Evolutionary conservation across 30 jellyfish, hydroid and myxozoan species (phyloP).

Genomic region (Aurelia aurita complex sp. Pacific): DNA sequence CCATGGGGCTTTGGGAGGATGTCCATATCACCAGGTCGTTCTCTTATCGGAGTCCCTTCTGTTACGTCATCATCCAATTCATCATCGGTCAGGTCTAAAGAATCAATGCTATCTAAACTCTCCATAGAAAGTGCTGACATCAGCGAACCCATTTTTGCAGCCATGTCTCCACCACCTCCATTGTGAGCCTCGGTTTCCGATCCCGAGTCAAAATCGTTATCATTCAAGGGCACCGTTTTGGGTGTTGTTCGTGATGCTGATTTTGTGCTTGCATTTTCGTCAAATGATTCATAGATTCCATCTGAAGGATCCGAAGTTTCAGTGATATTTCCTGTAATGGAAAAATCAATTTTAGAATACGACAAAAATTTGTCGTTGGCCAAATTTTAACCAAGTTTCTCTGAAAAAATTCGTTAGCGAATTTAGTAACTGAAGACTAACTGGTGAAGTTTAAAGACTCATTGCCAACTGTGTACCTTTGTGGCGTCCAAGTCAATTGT

Average conservation of each 20-base stretch:
- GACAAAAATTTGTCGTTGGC: too few species aligned
- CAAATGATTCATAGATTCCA: background rate
- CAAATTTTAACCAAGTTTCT: too few species aligned
- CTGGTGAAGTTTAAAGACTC: too few species aligned
- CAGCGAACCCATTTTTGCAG: conserved; percentile 26
- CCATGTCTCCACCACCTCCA: background rate
- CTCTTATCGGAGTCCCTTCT: conserved; percentile 13
- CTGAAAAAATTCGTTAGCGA: too few species aligned
- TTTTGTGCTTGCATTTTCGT: background rate
- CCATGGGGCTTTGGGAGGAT: conserved; percentile 36
- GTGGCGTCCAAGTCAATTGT: too few species aligned
- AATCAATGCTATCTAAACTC: conserved; percentile 64
- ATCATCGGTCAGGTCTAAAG: conserved; percentile 51
- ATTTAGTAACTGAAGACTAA: too few species aligned
- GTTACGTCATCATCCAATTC: conserved; percentile 22
- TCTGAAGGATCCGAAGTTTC: background rate
- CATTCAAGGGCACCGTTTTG: conserved; percentile 21
- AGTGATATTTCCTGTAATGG: too few species aligned
- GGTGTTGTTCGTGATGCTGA: conserved; percentile 1
- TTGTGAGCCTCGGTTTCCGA: conserved; percentile 27
- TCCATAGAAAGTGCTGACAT: conserved; percentile 64
- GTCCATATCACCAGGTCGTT: background rate
- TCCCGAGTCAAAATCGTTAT: conserved; percentile 7
- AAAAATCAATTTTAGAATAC: too few species aligned
- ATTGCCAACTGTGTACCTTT: too few species aligned